phyloP scores from a whole-genome alignment of 2,888 invertebrate species.

The Meandrusa payeni region DNA sequence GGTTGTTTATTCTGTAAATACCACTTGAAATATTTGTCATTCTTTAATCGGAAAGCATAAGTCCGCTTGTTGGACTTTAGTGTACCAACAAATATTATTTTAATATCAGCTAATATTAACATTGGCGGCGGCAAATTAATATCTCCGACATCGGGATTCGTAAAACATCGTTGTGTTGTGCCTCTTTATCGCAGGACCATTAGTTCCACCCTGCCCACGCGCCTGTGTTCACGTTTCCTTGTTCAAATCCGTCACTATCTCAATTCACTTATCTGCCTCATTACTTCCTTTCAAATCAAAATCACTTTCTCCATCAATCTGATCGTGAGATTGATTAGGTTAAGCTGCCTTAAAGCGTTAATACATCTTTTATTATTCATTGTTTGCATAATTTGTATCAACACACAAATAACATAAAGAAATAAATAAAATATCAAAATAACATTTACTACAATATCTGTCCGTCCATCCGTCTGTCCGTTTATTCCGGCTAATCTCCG shows the following conservation, averaged over 20 bases:
- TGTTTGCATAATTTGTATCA: neutral
- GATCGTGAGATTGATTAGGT: conserved; percentile 24
- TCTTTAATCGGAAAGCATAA: neutral
- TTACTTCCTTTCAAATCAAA: neutral
- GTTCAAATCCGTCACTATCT: neutral
- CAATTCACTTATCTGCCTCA: neutral
- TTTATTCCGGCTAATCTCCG: too few relatives aligned
- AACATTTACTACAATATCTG: too few relatives aligned
- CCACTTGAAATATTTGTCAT: too few relatives aligned
- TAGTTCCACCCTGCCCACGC: neutral
- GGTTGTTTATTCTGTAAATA: too few relatives aligned
- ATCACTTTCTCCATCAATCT: conserved; percentile 19
- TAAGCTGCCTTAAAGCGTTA: neutral
- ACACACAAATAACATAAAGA: too few relatives aligned
- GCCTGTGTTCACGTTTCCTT: neutral
- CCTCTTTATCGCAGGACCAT: neutral
- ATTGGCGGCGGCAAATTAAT: too few relatives aligned
- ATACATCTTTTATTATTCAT: neutral
- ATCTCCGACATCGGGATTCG: too few relatives aligned
- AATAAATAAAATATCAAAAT: too few relatives aligned
- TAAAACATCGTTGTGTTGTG: neutral
- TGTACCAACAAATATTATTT: too few relatives aligned
- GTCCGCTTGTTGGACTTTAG: too few relatives aligned
- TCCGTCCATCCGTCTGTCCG: too few relatives aligned
- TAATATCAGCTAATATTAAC: too few relatives aligned